Conservation (phyloP, 2,797 vertebrate genomes). For the Pangasius larnaudii region DNA sequence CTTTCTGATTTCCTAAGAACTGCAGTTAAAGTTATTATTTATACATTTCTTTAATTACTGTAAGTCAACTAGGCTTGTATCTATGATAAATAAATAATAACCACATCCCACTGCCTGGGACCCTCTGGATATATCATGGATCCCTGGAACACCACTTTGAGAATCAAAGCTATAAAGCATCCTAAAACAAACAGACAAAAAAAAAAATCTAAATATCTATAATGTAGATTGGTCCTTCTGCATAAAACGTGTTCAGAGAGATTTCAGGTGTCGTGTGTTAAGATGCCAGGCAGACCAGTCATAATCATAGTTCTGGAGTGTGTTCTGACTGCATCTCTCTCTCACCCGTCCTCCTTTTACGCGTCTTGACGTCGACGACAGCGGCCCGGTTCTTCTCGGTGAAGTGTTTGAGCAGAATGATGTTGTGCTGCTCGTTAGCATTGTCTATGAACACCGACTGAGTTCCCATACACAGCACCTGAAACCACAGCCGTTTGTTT, state of each 20-base stretch:
- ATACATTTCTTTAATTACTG: no score
- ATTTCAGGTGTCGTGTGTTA: background rate
- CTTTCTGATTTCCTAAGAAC: background rate
- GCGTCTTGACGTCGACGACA: slow-evolving; percentile 92
- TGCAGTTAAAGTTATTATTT: background rate
- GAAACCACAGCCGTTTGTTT: slow-evolving; percentile 23
- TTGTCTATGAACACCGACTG: slow-evolving; percentile 94
- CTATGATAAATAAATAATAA: no score
- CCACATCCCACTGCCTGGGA: no score
- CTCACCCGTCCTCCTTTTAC: slow-evolving; percentile 94
- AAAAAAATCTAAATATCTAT: no score
- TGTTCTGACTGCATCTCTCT: background rate
- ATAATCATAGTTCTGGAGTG: background rate
- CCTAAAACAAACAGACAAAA: no score
- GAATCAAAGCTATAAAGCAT: background rate
- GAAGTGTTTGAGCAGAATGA: slow-evolving; percentile 96
- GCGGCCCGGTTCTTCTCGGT: slow-evolving; percentile 96
- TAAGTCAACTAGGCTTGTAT: no score
- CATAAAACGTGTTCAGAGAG: background rate
- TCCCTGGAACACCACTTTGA: background rate
- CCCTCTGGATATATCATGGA: no score
- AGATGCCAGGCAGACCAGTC: background rate
- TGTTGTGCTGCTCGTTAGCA: slow-evolving; percentile 91
- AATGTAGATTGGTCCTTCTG: no score
- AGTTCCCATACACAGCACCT: slow-evolving; percentile 97